phyloP scores from a whole-genome alignment of 2,888 invertebrate genomes.

The Alloscopus bannaensis region DNA sequence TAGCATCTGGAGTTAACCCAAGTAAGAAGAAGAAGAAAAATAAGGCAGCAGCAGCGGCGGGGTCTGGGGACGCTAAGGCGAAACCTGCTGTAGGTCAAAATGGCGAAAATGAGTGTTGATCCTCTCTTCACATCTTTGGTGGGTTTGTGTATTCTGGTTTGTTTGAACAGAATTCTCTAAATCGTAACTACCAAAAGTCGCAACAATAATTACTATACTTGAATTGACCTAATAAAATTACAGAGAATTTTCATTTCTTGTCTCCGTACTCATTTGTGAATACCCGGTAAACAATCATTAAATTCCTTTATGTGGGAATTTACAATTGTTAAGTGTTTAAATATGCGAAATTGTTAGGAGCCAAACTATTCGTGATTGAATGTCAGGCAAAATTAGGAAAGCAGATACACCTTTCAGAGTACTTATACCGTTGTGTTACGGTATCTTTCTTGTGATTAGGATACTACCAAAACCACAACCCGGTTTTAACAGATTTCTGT shows the following conservation, averaged over 20 bases:
- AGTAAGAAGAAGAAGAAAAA: conserved; percentile 94
- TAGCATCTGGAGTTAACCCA: conserved; percentile 85
- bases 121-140: too few relatives aligned
- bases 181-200: conserved; percentile 1
- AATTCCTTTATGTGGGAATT: neutral
- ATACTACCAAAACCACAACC: neutral
- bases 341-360: neutral
- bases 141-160: conserved; percentile 24
- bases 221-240: conserved; percentile 5
- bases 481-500: neutral
- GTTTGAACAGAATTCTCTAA: conserved; percentile 15
- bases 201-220: conserved; percentile 11
- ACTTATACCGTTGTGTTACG: neutral
- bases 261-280: neutral
- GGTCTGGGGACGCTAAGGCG: conserved; percentile 79
- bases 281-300: conserved; percentile 24
- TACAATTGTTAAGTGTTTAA: conserved; percentile 4
- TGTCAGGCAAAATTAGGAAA: neutral
- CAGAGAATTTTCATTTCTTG: neutral
- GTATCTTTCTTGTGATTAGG: neutral
- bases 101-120: conserved; percentile 60
- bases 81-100: conserved; percentile 75
- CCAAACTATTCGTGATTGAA: neutral
- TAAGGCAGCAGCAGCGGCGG: conserved; percentile 86
- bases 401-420: conserved; percentile 1